Conservation (phyloP, 2,888 invertebrate species). For the Cephus runcator region DNA sequence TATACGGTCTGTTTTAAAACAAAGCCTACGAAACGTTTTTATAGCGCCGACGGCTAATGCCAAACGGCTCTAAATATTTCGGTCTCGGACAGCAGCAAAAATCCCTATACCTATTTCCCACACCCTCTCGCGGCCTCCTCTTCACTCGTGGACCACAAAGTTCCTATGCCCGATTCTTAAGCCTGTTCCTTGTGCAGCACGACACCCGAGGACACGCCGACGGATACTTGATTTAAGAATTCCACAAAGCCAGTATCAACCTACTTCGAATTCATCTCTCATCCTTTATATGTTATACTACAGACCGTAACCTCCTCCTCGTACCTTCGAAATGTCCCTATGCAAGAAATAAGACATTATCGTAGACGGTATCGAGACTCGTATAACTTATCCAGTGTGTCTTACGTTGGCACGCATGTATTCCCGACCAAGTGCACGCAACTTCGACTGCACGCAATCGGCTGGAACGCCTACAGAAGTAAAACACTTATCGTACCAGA, state of each 20-base stretch:
- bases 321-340: neutral
- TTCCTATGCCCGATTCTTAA: neutral
- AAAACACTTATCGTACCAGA: neutral
- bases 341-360: neutral
- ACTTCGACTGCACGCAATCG: neutral
- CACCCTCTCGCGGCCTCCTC: neutral
- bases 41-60: slow-evolving; percentile 13
- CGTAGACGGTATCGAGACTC: neutral
- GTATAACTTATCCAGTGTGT: neutral
- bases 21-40: slow-evolving; percentile 19
- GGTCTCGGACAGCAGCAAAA: slow-evolving; percentile 17
- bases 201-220: neutral
- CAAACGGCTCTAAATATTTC: slow-evolving; percentile 17
- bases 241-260: neutral
- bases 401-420: neutral
- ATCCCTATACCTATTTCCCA: slow-evolving; percentile 8
- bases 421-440: neutral
- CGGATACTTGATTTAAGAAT: neutral
- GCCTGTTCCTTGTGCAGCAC: neutral
- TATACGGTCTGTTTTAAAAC: slow-evolving; percentile 31
- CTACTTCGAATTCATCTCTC: neutral
- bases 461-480: neutral
- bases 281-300: neutral
- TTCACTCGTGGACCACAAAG: neutral
- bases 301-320: neutral